Evolutionary conservation across 2,797 vertebrate species (phyloP), one percentile per base, ranked within the genome.

Genomic region (Hyperoplus lanceolatus): DNA sequence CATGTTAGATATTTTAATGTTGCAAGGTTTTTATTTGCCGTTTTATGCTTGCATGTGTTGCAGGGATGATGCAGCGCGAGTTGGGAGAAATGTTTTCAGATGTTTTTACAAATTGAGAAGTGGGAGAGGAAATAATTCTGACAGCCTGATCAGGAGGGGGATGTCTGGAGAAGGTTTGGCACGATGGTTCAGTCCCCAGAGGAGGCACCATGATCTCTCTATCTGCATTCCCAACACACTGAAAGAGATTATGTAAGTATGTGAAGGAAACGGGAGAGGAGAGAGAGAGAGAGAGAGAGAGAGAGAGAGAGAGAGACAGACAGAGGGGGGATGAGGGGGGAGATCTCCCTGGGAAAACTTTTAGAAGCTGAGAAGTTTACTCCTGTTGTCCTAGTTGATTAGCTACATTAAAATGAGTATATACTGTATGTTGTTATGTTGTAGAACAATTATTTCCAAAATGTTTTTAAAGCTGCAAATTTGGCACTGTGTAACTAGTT

Each of bases 61-160:
- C 41, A 50, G 79, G 80, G 84, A 88, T 70, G 77, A 86, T 80
- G 77, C 83, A 89, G 83, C 63, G 21, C 75, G 85, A 88, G 86
- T 86, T 77, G 74, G 87, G 29, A 29, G 29, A 90, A 87, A 89
- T 79, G 83, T 93, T 89, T 76, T 93, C 94, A 96, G 79, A 88
- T 94, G 95, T 97, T 96, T 97, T 96, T 97, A 96, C 96, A 97
- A 97, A 98, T 97, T 96, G 96, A 98, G 96, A 97, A 91, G 93
- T 97, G 93, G 94, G 93, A 91, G 93, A 95, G 94, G 94, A 65
- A 94, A 29, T 3, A 94, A 82, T 92, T 91, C 91, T 96, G 96
- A 97, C 96, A 96, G 96, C 86, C 95, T 91, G 95, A 94, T 96
- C 95, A 95, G 94, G 92, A 95, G 93, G 95, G 96, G 95, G 96